Percentiles rank a stretch among this genome's conserved stretches.
phyloP scores from a whole-genome alignment of 2,113 vertebrate genomes.

The Limanda limanda region DNA sequence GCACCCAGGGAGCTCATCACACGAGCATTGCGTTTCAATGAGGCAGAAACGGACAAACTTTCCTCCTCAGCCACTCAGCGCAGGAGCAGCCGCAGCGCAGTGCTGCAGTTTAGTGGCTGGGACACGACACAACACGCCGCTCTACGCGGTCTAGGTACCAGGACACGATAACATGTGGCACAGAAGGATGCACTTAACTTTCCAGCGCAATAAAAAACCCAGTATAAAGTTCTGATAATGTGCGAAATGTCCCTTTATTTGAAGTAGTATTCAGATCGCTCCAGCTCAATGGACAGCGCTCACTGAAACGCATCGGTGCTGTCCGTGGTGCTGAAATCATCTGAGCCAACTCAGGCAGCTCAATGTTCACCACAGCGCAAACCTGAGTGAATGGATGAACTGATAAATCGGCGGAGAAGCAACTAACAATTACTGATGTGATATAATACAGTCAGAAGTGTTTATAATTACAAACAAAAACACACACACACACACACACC shows the following conservation, averaged over 20 bases:
- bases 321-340: constrained; percentile 37
- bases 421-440: not conserved
- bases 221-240: no score
- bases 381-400: not conserved
- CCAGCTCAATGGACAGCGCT: constrained; percentile 45
- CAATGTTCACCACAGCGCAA: not conserved
- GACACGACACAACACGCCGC: constrained; percentile 32
- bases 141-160: not conserved
- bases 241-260: no score
- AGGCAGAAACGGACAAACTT: constrained; percentile 20
- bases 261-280: not conserved
- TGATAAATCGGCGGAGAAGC: not conserved
- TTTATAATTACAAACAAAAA: not conserved
- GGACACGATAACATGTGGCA: not conserved
- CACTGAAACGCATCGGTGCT: not conserved
- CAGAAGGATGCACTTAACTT: not conserved
- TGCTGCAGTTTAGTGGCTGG: constrained; percentile 53
- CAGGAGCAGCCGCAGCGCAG: constrained; percentile 21
- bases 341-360: not conserved
- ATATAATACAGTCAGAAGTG: not conserved
- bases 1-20: constrained; percentile 31
- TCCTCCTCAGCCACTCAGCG: constrained; percentile 18
- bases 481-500: not conserved
- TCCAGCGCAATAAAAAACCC: not conserved
- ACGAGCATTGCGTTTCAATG: constrained; percentile 9